A percentile compares a stretch with the other conserved stretches of the same genome.
Conservation (phyloP, 2,797 vertebrate species). For the Sylvia borin region DNA sequence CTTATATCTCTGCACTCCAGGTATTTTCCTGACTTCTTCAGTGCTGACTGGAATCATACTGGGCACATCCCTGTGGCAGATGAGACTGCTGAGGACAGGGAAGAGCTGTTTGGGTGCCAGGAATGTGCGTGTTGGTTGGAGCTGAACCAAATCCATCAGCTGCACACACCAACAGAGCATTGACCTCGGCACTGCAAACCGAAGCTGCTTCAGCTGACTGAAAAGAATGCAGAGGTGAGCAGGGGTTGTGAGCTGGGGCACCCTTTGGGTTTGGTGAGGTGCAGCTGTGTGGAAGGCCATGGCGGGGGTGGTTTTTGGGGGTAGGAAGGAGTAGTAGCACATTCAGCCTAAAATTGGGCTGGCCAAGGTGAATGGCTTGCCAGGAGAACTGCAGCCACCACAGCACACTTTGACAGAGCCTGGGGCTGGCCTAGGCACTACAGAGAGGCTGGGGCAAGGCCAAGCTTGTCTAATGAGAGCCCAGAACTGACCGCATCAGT, state of each 20-base stretch:
- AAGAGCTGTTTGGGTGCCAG: neutral
- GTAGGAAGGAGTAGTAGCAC: neutral
- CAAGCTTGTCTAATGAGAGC: neutral
- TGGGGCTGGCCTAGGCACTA: neutral
- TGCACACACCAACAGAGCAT: neutral
- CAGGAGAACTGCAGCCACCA: neutral
- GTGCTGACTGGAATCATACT: neutral
- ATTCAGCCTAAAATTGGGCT: neutral
- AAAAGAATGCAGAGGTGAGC: neutral
- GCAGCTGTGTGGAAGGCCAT: neutral
- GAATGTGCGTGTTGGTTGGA: neutral
- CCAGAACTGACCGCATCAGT: neutral
- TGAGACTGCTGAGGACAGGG: neutral
- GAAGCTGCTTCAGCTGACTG: neutral
- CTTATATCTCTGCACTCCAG: neutral
- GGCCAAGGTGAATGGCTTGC: neutral
- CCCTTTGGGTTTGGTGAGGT: neutral
- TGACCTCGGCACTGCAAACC: accelerated
- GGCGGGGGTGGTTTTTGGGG: neutral
- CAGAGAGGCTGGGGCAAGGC: neutral
- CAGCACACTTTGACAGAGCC: neutral
- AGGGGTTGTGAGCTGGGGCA: neutral
- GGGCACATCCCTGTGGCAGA: neutral
- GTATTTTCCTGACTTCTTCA: neutral
- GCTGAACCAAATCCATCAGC: neutral